Evolutionary conservation across 2,797 vertebrate species (phyloP).

Genomic region (Crocodylus rhombifer): DNA sequence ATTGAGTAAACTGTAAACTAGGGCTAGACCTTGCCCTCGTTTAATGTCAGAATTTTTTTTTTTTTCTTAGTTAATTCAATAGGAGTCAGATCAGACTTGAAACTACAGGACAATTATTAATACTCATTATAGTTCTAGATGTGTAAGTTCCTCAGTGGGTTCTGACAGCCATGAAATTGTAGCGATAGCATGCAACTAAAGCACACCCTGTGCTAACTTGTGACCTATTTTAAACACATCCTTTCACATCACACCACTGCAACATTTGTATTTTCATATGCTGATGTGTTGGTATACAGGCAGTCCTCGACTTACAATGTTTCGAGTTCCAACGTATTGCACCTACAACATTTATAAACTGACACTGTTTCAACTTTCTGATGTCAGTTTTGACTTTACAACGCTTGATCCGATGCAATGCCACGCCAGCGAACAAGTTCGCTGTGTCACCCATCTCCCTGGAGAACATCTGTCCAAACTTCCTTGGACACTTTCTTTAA

Average conservation of each 20-base stretch:
- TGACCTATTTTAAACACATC: not conserved
- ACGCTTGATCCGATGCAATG: too few relatives aligned
- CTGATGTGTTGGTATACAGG: slow-evolving; percentile 14
- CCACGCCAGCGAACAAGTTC: too few relatives aligned
- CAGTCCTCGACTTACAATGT: too few relatives aligned
- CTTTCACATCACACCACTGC: not conserved
- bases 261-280: slow-evolving; percentile 37
- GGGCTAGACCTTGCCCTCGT: not conserved
- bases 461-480: too few relatives aligned
- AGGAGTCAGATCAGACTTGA: not conserved
- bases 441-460: too few relatives aligned
- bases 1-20: not conserved
- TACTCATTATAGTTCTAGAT: not conserved
- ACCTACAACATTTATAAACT: too few relatives aligned
- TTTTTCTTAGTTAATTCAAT: not conserved
- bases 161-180: not conserved
- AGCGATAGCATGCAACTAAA: not conserved
- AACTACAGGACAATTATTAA: not conserved
- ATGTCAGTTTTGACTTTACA: too few relatives aligned
- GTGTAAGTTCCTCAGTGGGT: not conserved
- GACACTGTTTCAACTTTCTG: too few relatives aligned
- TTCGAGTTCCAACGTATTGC: too few relatives aligned
- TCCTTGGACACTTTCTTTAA: too few relatives aligned
- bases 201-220: not conserved
- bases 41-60: not conserved